A percentile compares a stretch with the other conserved stretches of the same genome.
Evolutionary conservation across 2,113 vertebrate species (phyloP).

Genomic region (Phodopus roborovskii): DNA sequence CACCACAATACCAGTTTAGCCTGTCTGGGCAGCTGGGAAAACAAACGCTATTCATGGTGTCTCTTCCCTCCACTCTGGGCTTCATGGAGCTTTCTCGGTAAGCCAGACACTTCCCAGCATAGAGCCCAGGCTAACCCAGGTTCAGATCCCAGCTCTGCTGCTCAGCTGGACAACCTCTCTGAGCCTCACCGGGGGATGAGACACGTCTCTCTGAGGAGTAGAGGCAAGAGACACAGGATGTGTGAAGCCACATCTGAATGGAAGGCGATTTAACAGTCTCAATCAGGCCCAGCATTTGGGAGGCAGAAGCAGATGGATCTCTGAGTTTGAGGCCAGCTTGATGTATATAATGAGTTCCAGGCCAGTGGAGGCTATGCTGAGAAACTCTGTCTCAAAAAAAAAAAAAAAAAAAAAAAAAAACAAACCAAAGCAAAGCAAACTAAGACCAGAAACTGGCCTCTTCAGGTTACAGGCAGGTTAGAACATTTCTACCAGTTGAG

Average conservation of each 20-base stretch:
- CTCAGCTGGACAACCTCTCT: not conserved
- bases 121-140: not conserved
- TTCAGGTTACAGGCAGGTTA: too few species aligned
- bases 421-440: not conserved
- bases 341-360: not conserved
- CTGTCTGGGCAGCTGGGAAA: conserved; percentile 40
- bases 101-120: not conserved
- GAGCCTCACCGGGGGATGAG: not conserved
- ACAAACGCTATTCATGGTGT: not conserved
- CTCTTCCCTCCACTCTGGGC: not conserved
- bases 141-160: not conserved
- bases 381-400: not conserved
- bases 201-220: not conserved
- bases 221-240: not conserved
- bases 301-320: not conserved
- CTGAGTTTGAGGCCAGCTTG: not conserved
- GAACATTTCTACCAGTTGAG: not conserved
- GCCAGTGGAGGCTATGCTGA: not conserved
- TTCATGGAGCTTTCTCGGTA: not conserved
- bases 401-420: too few species aligned
- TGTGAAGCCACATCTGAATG: fast-evolving
- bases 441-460: not conserved
- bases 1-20: conserved; percentile 30
- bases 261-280: not conserved
- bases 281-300: not conserved